These are phyloP conservation scores for Etia nguti DNA, from an alignment of 2,113 vertebrate species.

Conservation along the genomic window DNA sequence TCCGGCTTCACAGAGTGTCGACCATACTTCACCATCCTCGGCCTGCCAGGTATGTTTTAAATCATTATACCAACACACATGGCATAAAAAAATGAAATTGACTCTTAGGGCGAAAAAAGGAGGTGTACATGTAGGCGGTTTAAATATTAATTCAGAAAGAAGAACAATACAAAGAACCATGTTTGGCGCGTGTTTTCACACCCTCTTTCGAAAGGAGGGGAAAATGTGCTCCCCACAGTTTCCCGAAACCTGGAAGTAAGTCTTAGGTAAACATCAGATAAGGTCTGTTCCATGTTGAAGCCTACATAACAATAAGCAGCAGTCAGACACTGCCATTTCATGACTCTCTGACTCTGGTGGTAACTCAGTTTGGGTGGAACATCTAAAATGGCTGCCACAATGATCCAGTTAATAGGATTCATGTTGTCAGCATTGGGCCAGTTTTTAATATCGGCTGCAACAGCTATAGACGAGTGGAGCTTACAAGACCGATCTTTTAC, in stretches of 20 bases:
- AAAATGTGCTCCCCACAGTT: neutral
- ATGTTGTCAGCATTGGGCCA: constrained; percentile 73
- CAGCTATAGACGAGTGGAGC: constrained; percentile 82
- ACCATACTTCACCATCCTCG: constrained; percentile 85
- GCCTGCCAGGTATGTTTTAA: constrained; percentile 81
- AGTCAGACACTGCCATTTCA: constrained; percentile 29
- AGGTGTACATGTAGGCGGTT: neutral
- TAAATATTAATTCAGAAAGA: neutral
- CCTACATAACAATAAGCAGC: constrained; percentile 30
- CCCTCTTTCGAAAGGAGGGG: neutral
- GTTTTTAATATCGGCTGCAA: constrained; percentile 76
- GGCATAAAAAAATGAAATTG: neutral
- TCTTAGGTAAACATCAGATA: constrained; percentile 58
- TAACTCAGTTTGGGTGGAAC: neutral
- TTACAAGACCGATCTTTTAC: constrained; percentile 80
- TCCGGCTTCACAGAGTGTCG: constrained; percentile 88
- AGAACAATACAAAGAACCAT: neutral
- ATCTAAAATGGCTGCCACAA: constrained; percentile 76
- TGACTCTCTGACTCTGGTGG: neutral
- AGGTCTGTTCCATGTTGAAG: constrained; percentile 24
- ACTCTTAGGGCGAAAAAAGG: too few relatives aligned
- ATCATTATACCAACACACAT: neutral
- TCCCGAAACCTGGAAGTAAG: constrained; percentile 36
- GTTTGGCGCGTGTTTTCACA: neutral
- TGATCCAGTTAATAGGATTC: constrained; percentile 80